Base-by-base conservation (phyloP, 2,888 invertebrate species). In the Craniophora ligustri region DNA sequence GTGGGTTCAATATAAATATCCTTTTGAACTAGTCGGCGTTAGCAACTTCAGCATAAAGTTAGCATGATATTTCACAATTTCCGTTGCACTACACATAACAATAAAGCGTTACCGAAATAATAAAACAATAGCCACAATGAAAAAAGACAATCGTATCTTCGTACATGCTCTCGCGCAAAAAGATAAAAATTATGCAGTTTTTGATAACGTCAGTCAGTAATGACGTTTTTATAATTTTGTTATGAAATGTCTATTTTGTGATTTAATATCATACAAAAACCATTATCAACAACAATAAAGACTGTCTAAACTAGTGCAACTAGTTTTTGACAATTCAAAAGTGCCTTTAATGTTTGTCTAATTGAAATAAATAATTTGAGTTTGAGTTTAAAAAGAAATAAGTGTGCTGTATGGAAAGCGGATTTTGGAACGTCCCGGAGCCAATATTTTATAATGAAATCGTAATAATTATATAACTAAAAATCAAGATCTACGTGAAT, bases 81-180 rank as follows among this genome's bases (percentile, higher is more conserved):
- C 79, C 79, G 78, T 67, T 66, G 49, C 60, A 62, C 34, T 32
- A 11, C 47, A 62, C 55, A 3, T 26, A 67, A 77, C 68, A 79
- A 80, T 76, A 72, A 68, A 70, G 67, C 67, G 71, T 73, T 76
- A 63, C 67, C 67, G 74, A 76, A 81, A 79, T 76, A 77, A 72
- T 73, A 72, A 74, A 78, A 84, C 82, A 84, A 85, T 78, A 74
- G 74, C 67, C 56, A 66, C 64, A 66, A 69, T 73, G 55, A 50
- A 64, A 62, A 70, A 72, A 78, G 62, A 83, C 84, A 81, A 82
- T 82, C 59, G 65, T 79, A 80, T 76, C 78, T 80, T 74, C 72
- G 39, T 54, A 67, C 61, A 68, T 62, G 48, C 66, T 54, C 56
- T 57, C 51, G 44, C 56, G 73, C 76, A 73, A 73, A 67, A 71